Evolutionary conservation across 2,113 vertebrate genomes (phyloP).

Genomic region (Ictidomys tridecemlineatus): DNA sequence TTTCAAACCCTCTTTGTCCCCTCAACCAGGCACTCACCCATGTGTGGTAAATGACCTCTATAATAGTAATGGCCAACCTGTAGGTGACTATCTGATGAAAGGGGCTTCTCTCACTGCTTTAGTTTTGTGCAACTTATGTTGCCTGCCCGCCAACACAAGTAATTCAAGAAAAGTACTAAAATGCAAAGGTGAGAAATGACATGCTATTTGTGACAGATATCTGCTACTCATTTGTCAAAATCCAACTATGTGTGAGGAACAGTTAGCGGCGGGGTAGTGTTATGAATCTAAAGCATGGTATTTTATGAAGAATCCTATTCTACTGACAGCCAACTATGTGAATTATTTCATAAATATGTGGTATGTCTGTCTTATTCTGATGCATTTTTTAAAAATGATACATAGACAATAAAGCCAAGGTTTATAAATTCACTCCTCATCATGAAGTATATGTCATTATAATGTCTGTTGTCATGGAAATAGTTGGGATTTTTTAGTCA

Average conservation of each 20-base stretch:
- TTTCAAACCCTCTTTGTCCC: conserved; percentile 9
- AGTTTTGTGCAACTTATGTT: conserved; percentile 7
- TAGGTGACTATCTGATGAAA: neutral
- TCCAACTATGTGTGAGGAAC: neutral
- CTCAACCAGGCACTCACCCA: neutral
- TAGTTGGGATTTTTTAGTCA: conserved; percentile 70
- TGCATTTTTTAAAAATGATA: conserved; percentile 79
- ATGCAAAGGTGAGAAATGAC: conserved; percentile 54
- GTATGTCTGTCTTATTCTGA: conserved; percentile 73
- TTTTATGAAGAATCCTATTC: conserved; percentile 60
- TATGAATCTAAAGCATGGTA: conserved; percentile 73
- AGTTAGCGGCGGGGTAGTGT: neutral
- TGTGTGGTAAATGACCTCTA: neutral
- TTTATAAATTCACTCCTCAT: conserved; percentile 82
- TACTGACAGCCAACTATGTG: conserved; percentile 65
- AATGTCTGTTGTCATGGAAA: conserved; percentile 86
- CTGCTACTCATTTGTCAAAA: conserved; percentile 65
- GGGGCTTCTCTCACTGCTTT: conserved; percentile 33
- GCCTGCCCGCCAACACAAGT: neutral
- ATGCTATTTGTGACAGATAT: conserved; percentile 63
- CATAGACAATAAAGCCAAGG: conserved; percentile 79
- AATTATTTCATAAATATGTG: conserved; percentile 81
- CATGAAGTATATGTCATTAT: conserved; percentile 76
- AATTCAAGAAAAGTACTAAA: conserved; percentile 76
- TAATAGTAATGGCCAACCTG: neutral